Base-by-base conservation (phyloP, 2,888 invertebrate species). In the Ectemnius cavifrons region DNA sequence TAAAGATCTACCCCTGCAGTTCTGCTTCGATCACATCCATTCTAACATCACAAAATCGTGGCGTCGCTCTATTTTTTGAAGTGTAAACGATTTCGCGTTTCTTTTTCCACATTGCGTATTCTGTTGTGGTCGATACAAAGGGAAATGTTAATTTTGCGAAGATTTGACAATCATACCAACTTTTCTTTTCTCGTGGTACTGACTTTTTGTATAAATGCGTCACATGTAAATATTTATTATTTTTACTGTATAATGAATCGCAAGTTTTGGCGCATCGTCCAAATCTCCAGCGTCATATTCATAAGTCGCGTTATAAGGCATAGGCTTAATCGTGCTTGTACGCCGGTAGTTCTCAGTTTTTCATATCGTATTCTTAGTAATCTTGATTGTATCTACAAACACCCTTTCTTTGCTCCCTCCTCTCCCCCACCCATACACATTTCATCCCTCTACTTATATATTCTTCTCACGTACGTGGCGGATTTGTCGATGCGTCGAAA, bases 141-240 rank as follows among this genome's bases (percentile, higher is more conserved):
- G 70, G 68, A 71, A 67, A 49, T 61, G 67, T 73, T 52, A 77
- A 72, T 80, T 84, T 23, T 84, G 78, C 77, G 80, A 84, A 84
- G 78, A 78, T 87, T 85, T 81, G 86, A 88, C 88, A 86, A 88
- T 87, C 88, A 87, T 72, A 76, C 81, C 84, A 84, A 87, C 85
- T 84, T 87, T 86, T 85, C 85, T 84, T 86, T 84, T 84, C 23
- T 80, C 75, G 83, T 83, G 78, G 87, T 86, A 89, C 87, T 88
- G 85, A 87, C 79, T 87, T 86, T 85, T 84, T 87, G 80, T 86
- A 84, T 84, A 84, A 83, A 83, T 83, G 81, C 80, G 81, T 83
- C 78, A 78, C 71, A 67, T 88, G 89, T 89, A 89, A 83, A 90
- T 90, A 90, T 89, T 90, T 89, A 90, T 90, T 88, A 89, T 87